Percentiles rank a stretch among this genome's conserved stretches.
Conservation (phyloP, 92 coral and sea anemone genomes). For the Virgularia gustaviana region DNA sequence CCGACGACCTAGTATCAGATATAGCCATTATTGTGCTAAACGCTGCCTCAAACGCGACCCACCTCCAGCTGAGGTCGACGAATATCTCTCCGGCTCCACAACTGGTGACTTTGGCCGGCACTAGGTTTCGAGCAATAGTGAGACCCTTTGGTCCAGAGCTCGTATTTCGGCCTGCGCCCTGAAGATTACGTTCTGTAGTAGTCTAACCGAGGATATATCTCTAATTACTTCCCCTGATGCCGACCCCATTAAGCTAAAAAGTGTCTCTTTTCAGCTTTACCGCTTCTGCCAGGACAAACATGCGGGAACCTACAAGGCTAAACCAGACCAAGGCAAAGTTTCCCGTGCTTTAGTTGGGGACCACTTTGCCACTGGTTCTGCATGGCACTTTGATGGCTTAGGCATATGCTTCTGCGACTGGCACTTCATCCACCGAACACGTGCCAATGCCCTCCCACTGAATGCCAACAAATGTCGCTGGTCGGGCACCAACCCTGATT, state of each 20-base stretch:
- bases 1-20: slow-evolving; percentile 5
- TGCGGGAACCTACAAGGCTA: too few relatives aligned
- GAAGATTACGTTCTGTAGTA: neutral
- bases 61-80: slow-evolving; percentile 6
- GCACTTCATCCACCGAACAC: too few relatives aligned
- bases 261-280: too few relatives aligned
- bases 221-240: neutral
- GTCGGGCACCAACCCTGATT: slow-evolving; percentile 35
- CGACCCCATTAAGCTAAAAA: slow-evolving; percentile 8
- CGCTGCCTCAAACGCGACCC: slow-evolving; percentile 14
- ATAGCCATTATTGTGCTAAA: slow-evolving; percentile 13
- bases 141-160: slow-evolving; percentile 32
- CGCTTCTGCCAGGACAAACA: too few relatives aligned
- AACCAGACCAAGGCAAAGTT: too few relatives aligned
- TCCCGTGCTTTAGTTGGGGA: too few relatives aligned
- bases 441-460: too few relatives aligned
- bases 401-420: too few relatives aligned
- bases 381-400: too few relatives aligned
- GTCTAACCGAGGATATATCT: too few relatives aligned
- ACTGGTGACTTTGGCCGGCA: neutral
- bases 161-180: neutral
- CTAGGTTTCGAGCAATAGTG: slow-evolving; percentile 2
- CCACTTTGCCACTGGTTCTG: too few relatives aligned
- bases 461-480: slow-evolving; percentile 39
- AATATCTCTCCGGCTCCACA: slow-evolving; percentile 15